Evolutionary conservation across 2,888 invertebrate species (phyloP), one percentile per base, ranked within the genome.

Genomic region (Sarcophaga subvicina): DNA sequence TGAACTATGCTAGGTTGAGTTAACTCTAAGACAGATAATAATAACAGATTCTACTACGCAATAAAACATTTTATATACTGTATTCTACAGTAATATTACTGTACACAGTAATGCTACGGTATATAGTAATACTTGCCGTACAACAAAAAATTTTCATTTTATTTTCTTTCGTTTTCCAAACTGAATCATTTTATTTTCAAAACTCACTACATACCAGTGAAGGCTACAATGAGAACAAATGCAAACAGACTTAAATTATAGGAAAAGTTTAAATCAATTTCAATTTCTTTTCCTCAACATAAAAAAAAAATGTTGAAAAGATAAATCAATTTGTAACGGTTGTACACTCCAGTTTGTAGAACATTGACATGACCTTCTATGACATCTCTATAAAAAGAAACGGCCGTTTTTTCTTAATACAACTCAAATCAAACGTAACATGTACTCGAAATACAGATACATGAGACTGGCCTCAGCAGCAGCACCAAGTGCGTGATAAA

Each of bases 371-470:
- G 70, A 82, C 70, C 82, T 82, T 71, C 37, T 59, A 60, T 83
- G 76, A 77, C 64, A 71, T 71, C 49, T 71, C 12, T 14, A 66
- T 47, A 22, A 54, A 77, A 72, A 83, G 71, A 77, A 72, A 77
- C 70, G 47, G 27, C 11, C 70, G 59, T 49, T 78, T 72, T 64
- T 45, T 62, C n/a, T 62, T 14, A 54, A 54, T 62, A 20, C 62
- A 54, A 72, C n/a, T 47, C 10, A 62, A 73, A 49, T 10, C 73
- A 67, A 49, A 20, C 12, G 73, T 62, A 27, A 60, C 66, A 60
- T 27, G 45, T 10, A 4, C 49, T 60, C 49, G 25, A 37, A 10
- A 72, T n/a, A 75, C 22, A 60, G 10, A 73, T 2, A 10, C 27
- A 60, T 60, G 4, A 60, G 5, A 4, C 10, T 3, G 54, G 20